Evolutionary conservation across 2,888 invertebrate species (phyloP).

Genomic region (Amphipoea oculea): DNA sequence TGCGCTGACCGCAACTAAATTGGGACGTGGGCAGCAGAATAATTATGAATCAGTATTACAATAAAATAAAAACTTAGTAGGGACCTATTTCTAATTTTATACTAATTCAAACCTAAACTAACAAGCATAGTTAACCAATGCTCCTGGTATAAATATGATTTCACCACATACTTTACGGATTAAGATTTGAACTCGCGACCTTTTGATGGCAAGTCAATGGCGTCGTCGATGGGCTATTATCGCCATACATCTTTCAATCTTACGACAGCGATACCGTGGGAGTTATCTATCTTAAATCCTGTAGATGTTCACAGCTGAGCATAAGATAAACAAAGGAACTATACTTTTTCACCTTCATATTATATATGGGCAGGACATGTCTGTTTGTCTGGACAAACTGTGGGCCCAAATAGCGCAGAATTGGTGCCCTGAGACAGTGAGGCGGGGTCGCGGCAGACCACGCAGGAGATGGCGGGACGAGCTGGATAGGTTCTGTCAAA

Average conservation of each 20-base stretch:
- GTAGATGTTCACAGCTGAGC: conserved; percentile 23
- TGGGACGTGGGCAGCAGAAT: background rate
- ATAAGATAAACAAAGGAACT: background rate
- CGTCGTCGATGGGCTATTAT: conserved; percentile 58
- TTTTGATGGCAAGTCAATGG: conserved; percentile 59
- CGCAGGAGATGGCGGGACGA: too few species aligned
- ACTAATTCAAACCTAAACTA: background rate
- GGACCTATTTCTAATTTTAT: background rate
- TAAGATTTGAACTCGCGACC: conserved; percentile 55
- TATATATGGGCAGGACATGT: too few species aligned
- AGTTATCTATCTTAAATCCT: conserved; percentile 9
- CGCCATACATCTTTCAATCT: conserved; percentile 60
- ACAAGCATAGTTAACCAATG: conserved; percentile 6
- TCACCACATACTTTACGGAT: conserved; percentile 40
- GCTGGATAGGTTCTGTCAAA: too few species aligned
- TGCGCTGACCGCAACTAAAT: too few species aligned
- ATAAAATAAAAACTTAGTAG: background rate
- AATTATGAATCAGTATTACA: background rate
- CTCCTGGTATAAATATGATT: conserved; percentile 24
- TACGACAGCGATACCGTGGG: conserved; percentile 43
- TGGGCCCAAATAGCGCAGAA: too few species aligned
- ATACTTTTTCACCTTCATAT: background rate
- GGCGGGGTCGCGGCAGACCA: too few species aligned
- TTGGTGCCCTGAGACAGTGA: too few species aligned
- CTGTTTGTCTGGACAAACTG: too few species aligned